Conservation (phyloP, 2,888 invertebrate genomes). For the Cynaeus angustus region DNA sequence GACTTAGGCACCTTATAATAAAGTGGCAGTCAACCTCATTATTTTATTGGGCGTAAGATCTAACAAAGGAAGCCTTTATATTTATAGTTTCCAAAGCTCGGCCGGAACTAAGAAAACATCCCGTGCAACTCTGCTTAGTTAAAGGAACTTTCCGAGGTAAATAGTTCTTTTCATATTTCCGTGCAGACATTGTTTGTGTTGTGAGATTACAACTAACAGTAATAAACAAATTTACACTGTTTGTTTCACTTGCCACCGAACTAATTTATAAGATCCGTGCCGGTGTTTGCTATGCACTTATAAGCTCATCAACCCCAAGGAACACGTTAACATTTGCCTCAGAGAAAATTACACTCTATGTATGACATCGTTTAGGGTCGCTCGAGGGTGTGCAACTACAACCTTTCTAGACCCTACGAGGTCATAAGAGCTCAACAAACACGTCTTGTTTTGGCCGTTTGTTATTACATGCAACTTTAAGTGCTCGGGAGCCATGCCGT, state of each 20-base stretch:
- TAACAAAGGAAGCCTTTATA: slow-evolving; percentile 15
- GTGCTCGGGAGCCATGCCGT: too few species aligned
- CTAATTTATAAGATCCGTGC: slow-evolving; percentile 45
- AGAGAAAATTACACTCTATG: slow-evolving; percentile 51
- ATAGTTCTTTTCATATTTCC: slow-evolving; percentile 16
- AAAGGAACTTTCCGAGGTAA: background rate
- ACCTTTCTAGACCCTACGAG: slow-evolving; percentile 33
- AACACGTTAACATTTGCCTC: slow-evolving; percentile 45
- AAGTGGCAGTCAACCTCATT: slow-evolving; percentile 32
- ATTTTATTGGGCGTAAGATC: slow-evolving; percentile 20
- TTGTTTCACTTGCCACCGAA: slow-evolving; percentile 27
- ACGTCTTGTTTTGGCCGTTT: slow-evolving; percentile 50
- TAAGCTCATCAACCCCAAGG: slow-evolving; percentile 50
- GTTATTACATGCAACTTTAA: slow-evolving; percentile 51
- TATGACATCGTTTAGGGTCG: slow-evolving; percentile 50
- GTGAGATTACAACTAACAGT: slow-evolving; percentile 24
- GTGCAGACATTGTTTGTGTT: slow-evolving; percentile 25
- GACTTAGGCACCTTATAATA: slow-evolving; percentile 35
- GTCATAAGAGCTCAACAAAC: slow-evolving; percentile 53
- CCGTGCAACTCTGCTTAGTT: slow-evolving; percentile 8
- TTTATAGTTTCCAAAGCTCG: slow-evolving; percentile 1
- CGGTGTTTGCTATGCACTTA: slow-evolving; percentile 49
- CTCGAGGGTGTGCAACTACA: slow-evolving; percentile 42
- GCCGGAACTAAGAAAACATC: slow-evolving; percentile 2
- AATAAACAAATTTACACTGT: slow-evolving; percentile 45